Conservation (phyloP, 1,140 invertebrate species). For the Drosophila guanche region DNA sequence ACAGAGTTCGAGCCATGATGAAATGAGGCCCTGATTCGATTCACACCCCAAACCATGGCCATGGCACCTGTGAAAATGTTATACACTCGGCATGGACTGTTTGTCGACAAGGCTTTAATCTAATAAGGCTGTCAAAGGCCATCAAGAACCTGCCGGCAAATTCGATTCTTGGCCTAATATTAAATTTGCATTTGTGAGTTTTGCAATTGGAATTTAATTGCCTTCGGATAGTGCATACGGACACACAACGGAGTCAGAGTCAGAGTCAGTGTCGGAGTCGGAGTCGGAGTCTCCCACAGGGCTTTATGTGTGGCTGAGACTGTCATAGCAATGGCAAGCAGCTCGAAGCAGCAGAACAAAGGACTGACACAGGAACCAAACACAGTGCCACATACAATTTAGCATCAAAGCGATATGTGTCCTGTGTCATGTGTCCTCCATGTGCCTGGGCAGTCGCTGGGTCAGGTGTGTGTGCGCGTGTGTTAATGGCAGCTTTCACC, state of each 20-base stretch:
- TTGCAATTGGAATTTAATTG: conserved; percentile 54
- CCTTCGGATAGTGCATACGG: conserved; percentile 22
- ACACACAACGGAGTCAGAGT: not conserved
- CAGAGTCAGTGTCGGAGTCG: not conserved
- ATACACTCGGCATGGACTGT: not conserved
- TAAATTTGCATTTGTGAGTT: conserved; percentile 50
- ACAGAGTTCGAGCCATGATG: conserved; percentile 6
- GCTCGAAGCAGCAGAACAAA: conserved; percentile 33
- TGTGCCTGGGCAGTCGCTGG: conserved; percentile 4
- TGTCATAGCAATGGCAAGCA: conserved; percentile 51
- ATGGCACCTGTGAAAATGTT: conserved; percentile 21
- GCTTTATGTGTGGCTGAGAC: conserved; percentile 24
- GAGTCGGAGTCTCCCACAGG: conserved; percentile 1
- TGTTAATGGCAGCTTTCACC: conserved; percentile 25
- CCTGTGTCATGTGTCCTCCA: not conserved
- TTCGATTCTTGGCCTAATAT: conserved; percentile 54
- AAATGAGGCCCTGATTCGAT: conserved; percentile 29
- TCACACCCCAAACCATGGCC: conserved; percentile 19
- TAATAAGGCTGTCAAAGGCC: conserved; percentile 37
- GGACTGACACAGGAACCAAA: conserved; percentile 29
- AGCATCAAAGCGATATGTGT: conserved; percentile 11
- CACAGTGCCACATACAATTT: conserved; percentile 51
- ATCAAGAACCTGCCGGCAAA: conserved; percentile 28
- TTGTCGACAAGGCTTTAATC: conserved; percentile 24
- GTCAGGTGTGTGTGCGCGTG: conserved; percentile 12